These are phyloP conservation scores for Oncorhynchus tshawytscha DNA, from an alignment of 2,113 vertebrate genomes.

Conservation along the genomic window DNA sequence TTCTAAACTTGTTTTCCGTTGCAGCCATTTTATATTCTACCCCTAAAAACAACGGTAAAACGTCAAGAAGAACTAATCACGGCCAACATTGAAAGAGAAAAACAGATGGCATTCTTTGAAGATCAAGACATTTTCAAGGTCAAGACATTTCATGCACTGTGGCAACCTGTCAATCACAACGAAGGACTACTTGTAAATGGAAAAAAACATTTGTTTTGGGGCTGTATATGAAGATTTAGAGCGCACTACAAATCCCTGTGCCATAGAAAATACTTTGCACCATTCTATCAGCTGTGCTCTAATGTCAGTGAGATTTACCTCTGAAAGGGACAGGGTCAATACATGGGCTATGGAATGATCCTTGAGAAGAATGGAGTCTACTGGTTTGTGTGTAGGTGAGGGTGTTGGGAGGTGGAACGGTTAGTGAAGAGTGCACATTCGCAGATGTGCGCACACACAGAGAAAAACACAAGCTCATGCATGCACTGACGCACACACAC, in stretches of 20 bases:
- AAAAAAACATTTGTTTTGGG: too few species aligned
- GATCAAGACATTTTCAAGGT: too few species aligned
- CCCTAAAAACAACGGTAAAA: background rate
- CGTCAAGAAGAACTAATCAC: background rate
- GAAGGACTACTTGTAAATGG: too few species aligned
- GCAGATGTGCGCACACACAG: background rate
- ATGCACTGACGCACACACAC: too few species aligned
- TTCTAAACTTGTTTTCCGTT: background rate
- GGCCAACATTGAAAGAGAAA: background rate
- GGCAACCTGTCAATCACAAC: too few species aligned
- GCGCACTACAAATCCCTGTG: too few species aligned
- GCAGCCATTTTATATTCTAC: background rate
- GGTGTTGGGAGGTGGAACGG: background rate
- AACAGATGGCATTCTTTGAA: background rate
- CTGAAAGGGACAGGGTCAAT: conserved; percentile 1
- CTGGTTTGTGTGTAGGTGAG: background rate
- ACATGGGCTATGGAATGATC: background rate
- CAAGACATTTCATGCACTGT: too few species aligned
- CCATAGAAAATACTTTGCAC: too few species aligned
- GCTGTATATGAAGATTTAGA: too few species aligned
- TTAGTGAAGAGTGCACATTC: background rate
- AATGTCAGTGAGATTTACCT: conserved; percentile 11
- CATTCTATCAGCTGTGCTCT: background rate
- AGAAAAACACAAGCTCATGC: too few species aligned
- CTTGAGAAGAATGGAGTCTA: conserved; percentile 1